A percentile compares a stretch with the other conserved stretches of the same genome.
These are phyloP conservation scores for Rhynchonema sp. DNA, from an alignment of 2,888 invertebrate species.

Conservation along the genomic window DNA sequence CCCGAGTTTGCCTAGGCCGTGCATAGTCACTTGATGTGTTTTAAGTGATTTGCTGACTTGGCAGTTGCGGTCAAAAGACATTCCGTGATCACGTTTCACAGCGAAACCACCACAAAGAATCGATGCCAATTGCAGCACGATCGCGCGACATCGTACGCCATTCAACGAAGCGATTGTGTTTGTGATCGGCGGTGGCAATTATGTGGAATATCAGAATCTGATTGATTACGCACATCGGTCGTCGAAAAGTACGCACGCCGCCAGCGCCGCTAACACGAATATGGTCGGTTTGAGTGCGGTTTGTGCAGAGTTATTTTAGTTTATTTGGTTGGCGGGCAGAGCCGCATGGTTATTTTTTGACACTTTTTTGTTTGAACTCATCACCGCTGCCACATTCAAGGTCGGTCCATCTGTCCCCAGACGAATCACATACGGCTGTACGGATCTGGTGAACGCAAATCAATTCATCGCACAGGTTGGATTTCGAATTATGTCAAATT, in stretches of 20 bases:
- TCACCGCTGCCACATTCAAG: background rate
- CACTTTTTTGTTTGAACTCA: too few relatives aligned
- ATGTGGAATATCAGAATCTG: slow-evolving; percentile 96
- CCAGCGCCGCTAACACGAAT: background rate
- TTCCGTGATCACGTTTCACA: background rate
- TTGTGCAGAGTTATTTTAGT: too few relatives aligned
- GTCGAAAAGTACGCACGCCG: background rate
- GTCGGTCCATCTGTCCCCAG: slow-evolving; percentile 33
- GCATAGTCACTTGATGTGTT: too few relatives aligned
- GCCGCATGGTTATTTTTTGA: too few relatives aligned
- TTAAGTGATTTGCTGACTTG: too few relatives aligned
- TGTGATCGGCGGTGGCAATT: slow-evolving; percentile 52
- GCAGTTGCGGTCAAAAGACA: too few relatives aligned
- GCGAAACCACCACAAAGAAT: background rate
- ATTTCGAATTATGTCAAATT: background rate
- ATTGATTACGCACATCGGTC: slow-evolving; percentile 45
- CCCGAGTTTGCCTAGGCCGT: too few relatives aligned
- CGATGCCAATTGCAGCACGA: background rate
- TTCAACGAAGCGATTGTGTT: slow-evolving; percentile 33
- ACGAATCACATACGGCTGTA: slow-evolving; percentile 79
- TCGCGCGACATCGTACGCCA: slow-evolving; percentile 1
- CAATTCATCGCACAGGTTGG: slow-evolving; percentile 67
- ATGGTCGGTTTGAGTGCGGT: background rate
- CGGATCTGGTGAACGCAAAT: slow-evolving; percentile 74
- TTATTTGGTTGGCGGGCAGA: too few relatives aligned